Conservation (phyloP, 2,113 vertebrate genomes). For the Nerophis ophidion region DNA sequence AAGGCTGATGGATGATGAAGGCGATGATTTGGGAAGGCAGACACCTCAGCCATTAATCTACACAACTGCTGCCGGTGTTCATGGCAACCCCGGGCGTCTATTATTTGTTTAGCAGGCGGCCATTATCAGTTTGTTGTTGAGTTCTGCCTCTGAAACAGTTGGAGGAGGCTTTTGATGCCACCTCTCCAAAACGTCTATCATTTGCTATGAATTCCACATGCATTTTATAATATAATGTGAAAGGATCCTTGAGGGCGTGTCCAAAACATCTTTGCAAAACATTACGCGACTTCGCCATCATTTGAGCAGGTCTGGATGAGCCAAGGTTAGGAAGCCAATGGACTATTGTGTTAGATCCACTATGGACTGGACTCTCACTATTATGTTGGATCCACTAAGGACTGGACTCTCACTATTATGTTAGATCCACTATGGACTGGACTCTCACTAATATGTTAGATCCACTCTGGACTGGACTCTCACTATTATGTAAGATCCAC, state of each 20-base stretch:
- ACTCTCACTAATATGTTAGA: too few species aligned
- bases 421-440: too few species aligned
- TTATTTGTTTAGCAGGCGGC: slow-evolving; percentile 52
- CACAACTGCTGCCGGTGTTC: slow-evolving; percentile 49
- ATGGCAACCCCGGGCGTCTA: slow-evolving; percentile 52
- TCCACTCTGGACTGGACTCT: too few species aligned
- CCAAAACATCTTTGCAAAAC: slow-evolving; percentile 23
- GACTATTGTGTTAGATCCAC: too few species aligned
- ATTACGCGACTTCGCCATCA: slow-evolving; percentile 18
- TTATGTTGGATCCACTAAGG: too few species aligned
- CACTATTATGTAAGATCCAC: too few species aligned
- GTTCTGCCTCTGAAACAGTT: slow-evolving; percentile 41
- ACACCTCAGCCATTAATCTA: slow-evolving; percentile 62
- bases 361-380: too few species aligned
- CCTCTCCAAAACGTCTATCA: slow-evolving; percentile 33
- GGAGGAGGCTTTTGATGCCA: slow-evolving; percentile 38
- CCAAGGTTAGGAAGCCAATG: slow-evolving; percentile 14
- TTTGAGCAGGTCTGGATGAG: slow-evolving; percentile 24
- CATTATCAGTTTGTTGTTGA: slow-evolving; percentile 58
- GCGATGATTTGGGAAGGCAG: slow-evolving; percentile 43
- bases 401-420: too few species aligned
- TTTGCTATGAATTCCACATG: slow-evolving; percentile 31
- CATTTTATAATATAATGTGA: slow-evolving; percentile 24
- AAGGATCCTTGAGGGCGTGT: slow-evolving; percentile 19
- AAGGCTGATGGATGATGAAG: slow-evolving; percentile 54